phyloP scores from a whole-genome alignment of 2,888 invertebrate species.

The Drosophila siamana region DNA sequence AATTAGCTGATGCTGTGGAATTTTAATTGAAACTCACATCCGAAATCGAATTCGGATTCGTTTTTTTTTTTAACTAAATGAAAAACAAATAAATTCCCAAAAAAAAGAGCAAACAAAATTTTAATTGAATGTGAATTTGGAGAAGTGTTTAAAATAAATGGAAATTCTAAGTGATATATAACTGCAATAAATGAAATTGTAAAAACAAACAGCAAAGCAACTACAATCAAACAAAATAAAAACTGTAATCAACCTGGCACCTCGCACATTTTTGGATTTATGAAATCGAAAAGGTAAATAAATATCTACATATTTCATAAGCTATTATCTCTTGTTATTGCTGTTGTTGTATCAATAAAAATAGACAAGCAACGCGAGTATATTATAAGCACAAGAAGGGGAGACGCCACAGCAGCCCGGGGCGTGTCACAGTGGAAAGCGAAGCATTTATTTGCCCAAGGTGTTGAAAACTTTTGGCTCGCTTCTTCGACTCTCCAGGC shows the following conservation, averaged over 20 bases:
- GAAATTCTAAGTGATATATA: conserved; percentile 5
- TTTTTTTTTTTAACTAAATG: conserved; percentile 29
- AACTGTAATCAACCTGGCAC: conserved; percentile 13
- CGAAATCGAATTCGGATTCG: conserved; percentile 22
- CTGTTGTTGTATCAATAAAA: conserved; percentile 63
- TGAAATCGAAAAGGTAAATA: conserved; percentile 74
- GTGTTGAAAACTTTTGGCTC: conserved; percentile 67
- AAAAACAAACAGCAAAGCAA: conserved; percentile 16
- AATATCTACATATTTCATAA: conserved; percentile 28
- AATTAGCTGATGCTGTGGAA: conserved; percentile 67
- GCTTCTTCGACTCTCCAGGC: conserved; percentile 13
- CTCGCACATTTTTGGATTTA: conserved; percentile 68
- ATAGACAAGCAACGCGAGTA: conserved; percentile 56
- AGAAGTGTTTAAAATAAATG: conserved; percentile 28
- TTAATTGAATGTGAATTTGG: conserved; percentile 42
- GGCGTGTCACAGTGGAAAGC: conserved; percentile 22
- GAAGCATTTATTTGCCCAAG: conserved; percentile 73
- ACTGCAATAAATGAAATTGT: conserved; percentile 7
- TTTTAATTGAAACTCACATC: conserved; percentile 59
- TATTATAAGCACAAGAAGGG: conserved; percentile 16
- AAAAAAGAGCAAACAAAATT: conserved; percentile 56
- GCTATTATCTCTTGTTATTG: conserved; percentile 25
- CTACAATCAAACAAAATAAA: conserved; percentile 15
- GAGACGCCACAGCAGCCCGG: conserved; percentile 12
- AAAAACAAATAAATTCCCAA: conserved; percentile 41